phyloP scores from a whole-genome alignment of 2,113 vertebrate species.

The Gasterosteus aculeatus region DNA sequence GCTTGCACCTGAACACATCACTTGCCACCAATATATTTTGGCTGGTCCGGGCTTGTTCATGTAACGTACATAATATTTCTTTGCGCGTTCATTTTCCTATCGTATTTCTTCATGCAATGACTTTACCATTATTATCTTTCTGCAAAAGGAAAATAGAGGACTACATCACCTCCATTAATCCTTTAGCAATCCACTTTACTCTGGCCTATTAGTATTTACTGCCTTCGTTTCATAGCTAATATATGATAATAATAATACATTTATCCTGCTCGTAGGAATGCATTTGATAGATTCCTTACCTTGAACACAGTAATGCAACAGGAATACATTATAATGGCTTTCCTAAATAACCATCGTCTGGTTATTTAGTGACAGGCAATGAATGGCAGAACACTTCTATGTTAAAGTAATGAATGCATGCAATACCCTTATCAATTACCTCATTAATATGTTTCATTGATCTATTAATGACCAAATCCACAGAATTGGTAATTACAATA shows the following conservation, averaged over 20 bases:
- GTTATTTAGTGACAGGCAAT: neutral
- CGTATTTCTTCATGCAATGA: neutral
- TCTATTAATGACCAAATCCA: conserved; percentile 3
- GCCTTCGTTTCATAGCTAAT: neutral
- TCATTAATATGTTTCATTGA: neutral
- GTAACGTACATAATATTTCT: neutral
- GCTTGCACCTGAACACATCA: neutral
- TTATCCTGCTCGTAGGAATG: neutral
- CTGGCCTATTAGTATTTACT: neutral
- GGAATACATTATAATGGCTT: conserved; percentile 8
- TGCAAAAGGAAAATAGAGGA: neutral
- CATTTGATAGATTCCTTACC: neutral
- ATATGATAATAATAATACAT: neutral
- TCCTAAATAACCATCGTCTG: too few relatives aligned
- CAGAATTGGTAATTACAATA: neutral
- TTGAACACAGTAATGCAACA: neutral
- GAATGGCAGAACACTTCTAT: neutral
- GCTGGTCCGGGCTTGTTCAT: neutral
- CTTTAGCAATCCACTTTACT: neutral
- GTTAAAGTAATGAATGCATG: neutral
- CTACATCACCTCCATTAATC: neutral
- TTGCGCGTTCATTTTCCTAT: neutral
- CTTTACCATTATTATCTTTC: neutral
- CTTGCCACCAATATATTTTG: neutral
- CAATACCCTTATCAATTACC: neutral